Percentiles rank a stretch among this genome's conserved stretches.
Conservation (phyloP, 2,888 invertebrate species). For the Fissipunctia ypsillon region DNA sequence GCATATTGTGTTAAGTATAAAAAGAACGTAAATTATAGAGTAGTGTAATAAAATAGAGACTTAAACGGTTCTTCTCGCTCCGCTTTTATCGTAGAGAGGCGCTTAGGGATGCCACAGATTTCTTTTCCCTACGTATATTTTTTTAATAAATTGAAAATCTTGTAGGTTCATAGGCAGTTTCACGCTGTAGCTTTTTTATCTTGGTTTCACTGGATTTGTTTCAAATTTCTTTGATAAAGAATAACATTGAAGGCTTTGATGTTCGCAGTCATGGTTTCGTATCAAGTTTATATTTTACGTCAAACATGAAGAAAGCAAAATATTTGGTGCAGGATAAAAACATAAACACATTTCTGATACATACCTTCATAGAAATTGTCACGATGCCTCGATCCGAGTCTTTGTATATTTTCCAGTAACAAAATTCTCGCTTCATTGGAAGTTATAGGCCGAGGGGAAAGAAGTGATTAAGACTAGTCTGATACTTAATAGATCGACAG, state of each 20-base stretch:
- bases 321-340: neutral
- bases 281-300: neutral
- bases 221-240: constrained; percentile 23
- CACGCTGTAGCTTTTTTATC: constrained; percentile 10
- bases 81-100: constrained; percentile 69
- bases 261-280: neutral
- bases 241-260: constrained; percentile 6
- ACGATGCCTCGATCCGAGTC: neutral
- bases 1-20: constrained; percentile 51
- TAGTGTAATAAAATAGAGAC: constrained; percentile 75
- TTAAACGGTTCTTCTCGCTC: constrained; percentile 76
- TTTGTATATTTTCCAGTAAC: neutral
- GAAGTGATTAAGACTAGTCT: too few species aligned
- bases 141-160: constrained; percentile 60
- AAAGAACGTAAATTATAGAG: constrained; percentile 70
- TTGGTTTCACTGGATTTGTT: constrained; percentile 21
- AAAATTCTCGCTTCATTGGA: neutral
- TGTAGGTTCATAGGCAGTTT: constrained; percentile 25
- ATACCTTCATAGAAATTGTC: neutral
- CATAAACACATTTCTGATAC: neutral
- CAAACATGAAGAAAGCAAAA: neutral
- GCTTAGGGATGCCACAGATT: constrained; percentile 68
- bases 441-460: neutral
- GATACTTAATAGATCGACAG: neutral
- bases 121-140: constrained; percentile 40